These are phyloP conservation scores for Limosa lapponica DNA, from an alignment of 2,797 vertebrate genomes.

Conservation along the genomic window DNA sequence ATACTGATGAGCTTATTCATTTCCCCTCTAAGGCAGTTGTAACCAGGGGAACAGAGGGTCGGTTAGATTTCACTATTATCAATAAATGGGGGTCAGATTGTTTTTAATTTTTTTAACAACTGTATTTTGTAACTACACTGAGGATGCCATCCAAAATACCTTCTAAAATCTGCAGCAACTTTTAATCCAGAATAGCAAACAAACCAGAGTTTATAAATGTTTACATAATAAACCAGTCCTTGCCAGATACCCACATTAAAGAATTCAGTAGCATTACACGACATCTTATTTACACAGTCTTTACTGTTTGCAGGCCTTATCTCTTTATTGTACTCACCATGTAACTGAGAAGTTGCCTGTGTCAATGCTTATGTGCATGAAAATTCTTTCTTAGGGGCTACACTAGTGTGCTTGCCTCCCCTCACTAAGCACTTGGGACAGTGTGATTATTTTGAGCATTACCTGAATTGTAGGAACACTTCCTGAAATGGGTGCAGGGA, in stretches of 20 bases:
- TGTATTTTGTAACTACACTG: not conserved
- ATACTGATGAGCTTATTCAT: conserved; percentile 43
- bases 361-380: not conserved
- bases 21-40: not conserved
- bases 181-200: not conserved
- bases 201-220: not conserved
- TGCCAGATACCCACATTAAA: not conserved
- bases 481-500: not conserved
- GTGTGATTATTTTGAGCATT: not conserved
- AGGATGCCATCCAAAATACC: not conserved
- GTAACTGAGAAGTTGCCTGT: not conserved
- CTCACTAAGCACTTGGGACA: not conserved
- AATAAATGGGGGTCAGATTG: not conserved
- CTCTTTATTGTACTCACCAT: not conserved
- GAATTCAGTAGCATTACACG: not conserved
- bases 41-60: not conserved
- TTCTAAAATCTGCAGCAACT: not conserved
- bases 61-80: not conserved
- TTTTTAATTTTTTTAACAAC: not conserved
- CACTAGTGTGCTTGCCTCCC: not conserved
- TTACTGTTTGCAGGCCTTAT: not conserved
- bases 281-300: not conserved
- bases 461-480: not conserved
- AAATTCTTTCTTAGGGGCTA: not conserved
- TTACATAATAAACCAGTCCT: not conserved